Evolutionary conservation across 1,140 invertebrate species (phyloP).

Genomic region (Drosophila punjabiensis): DNA sequence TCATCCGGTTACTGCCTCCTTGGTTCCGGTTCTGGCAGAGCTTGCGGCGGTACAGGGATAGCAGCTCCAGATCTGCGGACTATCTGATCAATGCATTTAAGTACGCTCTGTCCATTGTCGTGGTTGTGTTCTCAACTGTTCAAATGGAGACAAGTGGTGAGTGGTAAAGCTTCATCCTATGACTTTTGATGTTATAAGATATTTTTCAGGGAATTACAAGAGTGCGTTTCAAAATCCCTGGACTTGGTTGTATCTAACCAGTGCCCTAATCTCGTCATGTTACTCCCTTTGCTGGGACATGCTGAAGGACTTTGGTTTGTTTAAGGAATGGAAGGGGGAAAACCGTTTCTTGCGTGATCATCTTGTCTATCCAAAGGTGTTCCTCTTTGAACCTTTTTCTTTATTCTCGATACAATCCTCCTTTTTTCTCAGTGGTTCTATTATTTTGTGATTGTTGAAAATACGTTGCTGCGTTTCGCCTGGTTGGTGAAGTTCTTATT

Average conservation of each 20-base stretch:
- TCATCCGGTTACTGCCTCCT: conserved; percentile 92
- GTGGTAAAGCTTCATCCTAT: background rate
- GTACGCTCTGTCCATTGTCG: conserved; percentile 92
- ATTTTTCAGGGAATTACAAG: conserved; percentile 86
- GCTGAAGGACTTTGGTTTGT: conserved; percentile 98
- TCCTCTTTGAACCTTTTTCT: background rate
- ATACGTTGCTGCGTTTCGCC: conserved; percentile 95
- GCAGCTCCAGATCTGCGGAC: conserved; percentile 87
- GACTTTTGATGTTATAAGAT: background rate
- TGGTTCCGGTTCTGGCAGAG: conserved; percentile 95
- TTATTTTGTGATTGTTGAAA: conserved; percentile 98
- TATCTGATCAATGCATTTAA: conserved; percentile 94
- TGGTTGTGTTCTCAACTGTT: conserved; percentile 87
- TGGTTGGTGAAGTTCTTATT: conserved; percentile 95
- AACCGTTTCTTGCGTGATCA: conserved; percentile 91
- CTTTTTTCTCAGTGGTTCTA: conserved; percentile 90
- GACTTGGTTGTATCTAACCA: conserved; percentile 90
- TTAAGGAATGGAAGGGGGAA: conserved; percentile 92
- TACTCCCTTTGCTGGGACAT: conserved; percentile 97
- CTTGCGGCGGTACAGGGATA: conserved; percentile 89
- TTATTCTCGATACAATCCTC: background rate
- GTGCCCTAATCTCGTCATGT: conserved; percentile 90
- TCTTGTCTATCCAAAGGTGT: conserved; percentile 88
- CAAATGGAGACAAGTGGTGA: conserved; percentile 38
- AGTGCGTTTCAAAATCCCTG: conserved; percentile 90